A percentile compares a stretch with the other conserved stretches of the same genome.
These are phyloP conservation scores for Drosophila colorata DNA, from an alignment of 2,888 invertebrate genomes.

Conservation along the genomic window DNA sequence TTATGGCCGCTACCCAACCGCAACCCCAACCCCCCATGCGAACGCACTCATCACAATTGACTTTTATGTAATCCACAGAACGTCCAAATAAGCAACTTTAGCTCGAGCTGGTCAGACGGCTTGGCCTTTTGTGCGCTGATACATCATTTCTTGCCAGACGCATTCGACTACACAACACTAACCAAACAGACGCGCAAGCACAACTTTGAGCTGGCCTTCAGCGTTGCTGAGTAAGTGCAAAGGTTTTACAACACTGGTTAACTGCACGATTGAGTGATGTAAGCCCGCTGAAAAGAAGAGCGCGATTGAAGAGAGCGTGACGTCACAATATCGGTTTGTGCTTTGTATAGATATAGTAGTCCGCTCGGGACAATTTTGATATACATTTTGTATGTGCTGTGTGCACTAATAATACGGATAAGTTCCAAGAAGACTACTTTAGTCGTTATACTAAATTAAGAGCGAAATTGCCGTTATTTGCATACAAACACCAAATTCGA, in stretches of 20 bases:
- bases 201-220: slow-evolving; percentile 99
- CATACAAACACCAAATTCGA: too few relatives aligned
- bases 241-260: neutral
- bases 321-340: too few relatives aligned
- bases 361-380: too few relatives aligned
- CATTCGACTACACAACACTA: slow-evolving; percentile 97
- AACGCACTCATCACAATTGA: slow-evolving; percentile 24
- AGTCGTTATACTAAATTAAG: too few relatives aligned
- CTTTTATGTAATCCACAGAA: slow-evolving; percentile 88
- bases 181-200: slow-evolving; percentile 95
- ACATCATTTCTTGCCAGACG: slow-evolving; percentile 98
- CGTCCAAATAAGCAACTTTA: slow-evolving; percentile 99
- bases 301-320: too few relatives aligned
- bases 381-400: too few relatives aligned
- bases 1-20: slow-evolving; percentile 1
- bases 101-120: slow-evolving; percentile 99
- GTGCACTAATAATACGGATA: too few relatives aligned
- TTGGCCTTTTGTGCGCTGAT: slow-evolving; percentile 99
- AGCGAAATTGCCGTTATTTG: too few relatives aligned
- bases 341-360: too few relatives aligned
- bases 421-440: too few relatives aligned
- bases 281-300: too few relatives aligned
- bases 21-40: neutral
- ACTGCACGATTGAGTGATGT: too few relatives aligned
- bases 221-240: slow-evolving; percentile 96